phyloP scores from a whole-genome alignment of 2,888 invertebrate species.

The Rhogogaster chlorosoma region DNA sequence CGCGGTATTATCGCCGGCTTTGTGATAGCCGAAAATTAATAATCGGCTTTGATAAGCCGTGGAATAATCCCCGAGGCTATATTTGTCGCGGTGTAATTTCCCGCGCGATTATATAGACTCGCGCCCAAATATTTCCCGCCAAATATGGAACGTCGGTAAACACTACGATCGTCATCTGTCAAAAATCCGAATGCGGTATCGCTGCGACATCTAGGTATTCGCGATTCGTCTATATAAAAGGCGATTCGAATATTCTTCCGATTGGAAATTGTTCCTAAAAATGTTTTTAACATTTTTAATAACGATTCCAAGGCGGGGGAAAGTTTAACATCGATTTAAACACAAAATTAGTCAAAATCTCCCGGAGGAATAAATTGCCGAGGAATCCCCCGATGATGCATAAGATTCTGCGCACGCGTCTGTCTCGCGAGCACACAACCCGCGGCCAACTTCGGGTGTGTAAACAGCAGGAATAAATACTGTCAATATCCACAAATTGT shows the following conservation, averaged over 20 bases:
- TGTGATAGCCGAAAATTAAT: background rate
- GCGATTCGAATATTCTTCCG: background rate
- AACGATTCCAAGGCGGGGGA: background rate
- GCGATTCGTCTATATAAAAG: too few relatives aligned
- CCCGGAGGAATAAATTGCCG: background rate
- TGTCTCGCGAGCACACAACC: background rate
- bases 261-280: background rate
- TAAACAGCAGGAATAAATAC: conserved; percentile 11
- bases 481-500: background rate
- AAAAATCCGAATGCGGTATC: background rate
- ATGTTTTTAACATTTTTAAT: background rate
- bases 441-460: background rate
- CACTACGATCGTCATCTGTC: conserved; percentile 1
- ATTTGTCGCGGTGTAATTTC: background rate
- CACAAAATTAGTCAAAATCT: background rate
- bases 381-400: background rate
- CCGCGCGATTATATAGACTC: conserved; percentile 2
- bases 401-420: background rate
- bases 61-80: background rate
- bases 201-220: background rate
- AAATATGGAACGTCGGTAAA: background rate
- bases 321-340: background rate
- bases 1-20: background rate
- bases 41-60: background rate
- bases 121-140: conserved; percentile 8